These are phyloP conservation scores for Microctonus hyperodae DNA, from an alignment of 2,888 invertebrate species.

Conservation along the genomic window DNA sequence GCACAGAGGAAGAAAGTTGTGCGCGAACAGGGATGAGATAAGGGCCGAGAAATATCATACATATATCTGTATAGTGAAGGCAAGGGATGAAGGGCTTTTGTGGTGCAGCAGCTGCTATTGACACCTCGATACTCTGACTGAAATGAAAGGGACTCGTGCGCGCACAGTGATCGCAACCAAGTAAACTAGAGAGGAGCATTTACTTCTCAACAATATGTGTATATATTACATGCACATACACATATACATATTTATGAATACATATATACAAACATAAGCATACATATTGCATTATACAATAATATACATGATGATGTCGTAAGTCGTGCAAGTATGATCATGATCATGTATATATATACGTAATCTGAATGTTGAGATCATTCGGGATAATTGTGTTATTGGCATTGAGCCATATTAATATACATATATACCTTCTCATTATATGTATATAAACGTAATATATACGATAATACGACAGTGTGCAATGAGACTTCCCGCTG, in stretches of 20 bases:
- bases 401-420: slow-evolving; percentile 6
- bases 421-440: background rate
- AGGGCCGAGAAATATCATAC: slow-evolving; percentile 19
- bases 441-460: too few relatives aligned
- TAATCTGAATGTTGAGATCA: slow-evolving; percentile 4
- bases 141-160: slow-evolving; percentile 57
- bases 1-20: too few relatives aligned
- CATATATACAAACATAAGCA: slow-evolving; percentile 14
- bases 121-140: slow-evolving; percentile 62
- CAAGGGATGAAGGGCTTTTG: slow-evolving; percentile 50
- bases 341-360: background rate
- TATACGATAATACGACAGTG: too few relatives aligned
- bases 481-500: too few relatives aligned
- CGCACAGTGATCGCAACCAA: slow-evolving; percentile 25
- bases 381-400: slow-evolving; percentile 13
- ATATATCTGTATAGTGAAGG: slow-evolving; percentile 3
- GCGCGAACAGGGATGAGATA: slow-evolving; percentile 20
- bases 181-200: slow-evolving; percentile 13
- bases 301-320: too few relatives aligned
- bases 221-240: too few relatives aligned
- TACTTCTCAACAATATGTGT: background rate
- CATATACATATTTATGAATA: slow-evolving; percentile 25
- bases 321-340: background rate
- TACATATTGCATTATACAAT: background rate
- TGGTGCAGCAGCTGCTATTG: slow-evolving; percentile 62